Evolutionary conservation across 2,888 invertebrate genomes (phyloP), one percentile per base, ranked within the genome.

Genomic region (Ochropacha duplaris): DNA sequence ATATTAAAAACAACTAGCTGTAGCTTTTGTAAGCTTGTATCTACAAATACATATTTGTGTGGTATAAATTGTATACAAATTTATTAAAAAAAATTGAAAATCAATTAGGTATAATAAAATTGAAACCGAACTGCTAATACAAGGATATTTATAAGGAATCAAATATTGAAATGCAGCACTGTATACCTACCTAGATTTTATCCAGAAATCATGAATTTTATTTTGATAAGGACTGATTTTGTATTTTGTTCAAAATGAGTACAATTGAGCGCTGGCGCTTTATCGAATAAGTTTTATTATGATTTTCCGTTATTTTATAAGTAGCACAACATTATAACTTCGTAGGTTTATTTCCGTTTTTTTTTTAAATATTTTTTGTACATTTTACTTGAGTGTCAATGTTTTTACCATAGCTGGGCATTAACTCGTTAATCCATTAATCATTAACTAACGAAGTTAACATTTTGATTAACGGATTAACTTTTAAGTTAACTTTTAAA

Each of bases 1-100:
- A 76, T 72, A 77, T 57, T 54, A 54, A 49, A 24, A 22, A 58
- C 64, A 22, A 58, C 64, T 71, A 65, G 61, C 22, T 50, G 62
- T 76, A 79, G 76, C 74, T 79, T 78, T 78, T 79, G 49, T 79
- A 79, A 58, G 62, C 66, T 49, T 65, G 64, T 63, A 58, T 57
- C 50, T 57, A 26, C 55, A 58, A 39, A 36, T 51, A 31, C 54
- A 28, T 50, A 19, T 54, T 54, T 58, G 49, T 9, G n/a, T 34
- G 57, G 58, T 26, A 22, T 56, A 57, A 26, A 14, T 28, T 28
- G 31, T 51, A 31, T 22, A 22, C 26, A 6, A 26, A 28, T 28
- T 50, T 50, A 16, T 24, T 28, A n/a, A 50, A 26, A 26, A 28
- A 16, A 24, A n/a, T 50, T 26, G 16, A 28, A 26, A 26, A 24